phyloP scores from a whole-genome alignment of 2,113 vertebrate species.

The Paramisgurnus dabryanus region DNA sequence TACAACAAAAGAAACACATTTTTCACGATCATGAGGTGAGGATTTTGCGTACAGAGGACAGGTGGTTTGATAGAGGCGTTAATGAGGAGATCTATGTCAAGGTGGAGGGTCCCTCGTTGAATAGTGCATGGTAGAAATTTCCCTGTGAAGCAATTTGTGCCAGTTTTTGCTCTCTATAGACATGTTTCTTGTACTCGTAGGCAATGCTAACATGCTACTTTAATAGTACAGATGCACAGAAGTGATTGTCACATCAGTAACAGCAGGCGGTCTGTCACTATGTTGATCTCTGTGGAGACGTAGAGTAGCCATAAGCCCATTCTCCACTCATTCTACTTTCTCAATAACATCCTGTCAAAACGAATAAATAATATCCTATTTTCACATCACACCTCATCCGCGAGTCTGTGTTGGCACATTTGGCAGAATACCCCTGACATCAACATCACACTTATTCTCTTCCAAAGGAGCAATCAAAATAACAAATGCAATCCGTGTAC shows the following conservation, averaged over 20 bases:
- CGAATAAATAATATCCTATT: slow-evolving; percentile 45
- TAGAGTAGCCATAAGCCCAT: slow-evolving; percentile 19
- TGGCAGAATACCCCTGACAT: slow-evolving; percentile 38
- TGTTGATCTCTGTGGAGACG: slow-evolving; percentile 20
- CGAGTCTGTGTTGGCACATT: slow-evolving; percentile 41
- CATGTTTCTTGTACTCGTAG: background rate
- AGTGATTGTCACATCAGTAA: slow-evolving; percentile 23
- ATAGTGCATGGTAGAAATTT: no score
- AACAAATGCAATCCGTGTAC: slow-evolving; percentile 32
- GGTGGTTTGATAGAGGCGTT: no score
- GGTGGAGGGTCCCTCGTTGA: no score
- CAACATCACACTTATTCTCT: slow-evolving; percentile 38
- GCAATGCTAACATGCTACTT: background rate
- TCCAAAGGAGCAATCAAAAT: slow-evolving; percentile 37
- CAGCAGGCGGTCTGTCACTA: slow-evolving; percentile 13
- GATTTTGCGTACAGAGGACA: no score
- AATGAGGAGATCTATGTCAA: no score
- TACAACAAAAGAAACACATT: no score
- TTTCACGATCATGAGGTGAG: no score
- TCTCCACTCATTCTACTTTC: slow-evolving; percentile 14
- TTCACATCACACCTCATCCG: slow-evolving; percentile 36
- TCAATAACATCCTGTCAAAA: slow-evolving; percentile 44
- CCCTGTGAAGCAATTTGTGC: no score
- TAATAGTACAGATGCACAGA: slow-evolving; percentile 6
- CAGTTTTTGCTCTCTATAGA: background rate